These are phyloP conservation scores for Eilema griseolum DNA, from an alignment of 2,888 invertebrate genomes.

Conservation along the genomic window DNA sequence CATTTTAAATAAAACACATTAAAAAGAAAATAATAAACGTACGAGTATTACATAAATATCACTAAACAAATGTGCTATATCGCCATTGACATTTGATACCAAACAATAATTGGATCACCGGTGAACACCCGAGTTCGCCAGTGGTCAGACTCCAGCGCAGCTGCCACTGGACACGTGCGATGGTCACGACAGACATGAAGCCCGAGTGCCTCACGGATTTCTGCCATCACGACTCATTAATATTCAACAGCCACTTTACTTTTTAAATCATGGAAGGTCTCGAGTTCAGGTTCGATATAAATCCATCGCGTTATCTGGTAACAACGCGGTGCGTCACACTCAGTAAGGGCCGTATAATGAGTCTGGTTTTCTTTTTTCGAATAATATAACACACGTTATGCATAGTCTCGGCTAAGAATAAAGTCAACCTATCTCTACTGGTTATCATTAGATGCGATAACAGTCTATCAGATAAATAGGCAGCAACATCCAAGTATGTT, in stretches of 20 bases:
- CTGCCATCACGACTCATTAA: conserved; percentile 61
- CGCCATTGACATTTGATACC: conserved; percentile 67
- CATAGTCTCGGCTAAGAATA: background rate
- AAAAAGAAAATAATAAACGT: no score
- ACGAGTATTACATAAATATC: no score
- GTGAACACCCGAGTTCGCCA: conserved; percentile 26
- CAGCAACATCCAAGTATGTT: background rate
- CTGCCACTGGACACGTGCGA: conserved; percentile 74
- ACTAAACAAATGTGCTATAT: conserved; percentile 15
- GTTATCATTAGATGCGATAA: background rate
- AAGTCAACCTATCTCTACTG: background rate
- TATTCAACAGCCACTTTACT: conserved; percentile 34
- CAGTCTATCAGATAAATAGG: background rate
- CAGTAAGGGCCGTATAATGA: conserved; percentile 10
- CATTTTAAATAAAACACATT: no score
- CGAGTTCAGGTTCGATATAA: conserved; percentile 19
- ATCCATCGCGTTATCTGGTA: conserved; percentile 17
- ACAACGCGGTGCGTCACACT: conserved; percentile 7
- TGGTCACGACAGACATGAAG: conserved; percentile 77
- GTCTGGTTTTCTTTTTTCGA: background rate
- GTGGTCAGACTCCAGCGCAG: conserved; percentile 46
- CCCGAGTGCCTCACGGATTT: conserved; percentile 66
- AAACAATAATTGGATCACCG: conserved; percentile 64
- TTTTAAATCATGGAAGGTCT: conserved; percentile 31
- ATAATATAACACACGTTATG: background rate